Evolutionary conservation across 2,113 vertebrate genomes (phyloP), one percentile per base, ranked within the genome.

Genomic region (Trachemys scripta): DNA sequence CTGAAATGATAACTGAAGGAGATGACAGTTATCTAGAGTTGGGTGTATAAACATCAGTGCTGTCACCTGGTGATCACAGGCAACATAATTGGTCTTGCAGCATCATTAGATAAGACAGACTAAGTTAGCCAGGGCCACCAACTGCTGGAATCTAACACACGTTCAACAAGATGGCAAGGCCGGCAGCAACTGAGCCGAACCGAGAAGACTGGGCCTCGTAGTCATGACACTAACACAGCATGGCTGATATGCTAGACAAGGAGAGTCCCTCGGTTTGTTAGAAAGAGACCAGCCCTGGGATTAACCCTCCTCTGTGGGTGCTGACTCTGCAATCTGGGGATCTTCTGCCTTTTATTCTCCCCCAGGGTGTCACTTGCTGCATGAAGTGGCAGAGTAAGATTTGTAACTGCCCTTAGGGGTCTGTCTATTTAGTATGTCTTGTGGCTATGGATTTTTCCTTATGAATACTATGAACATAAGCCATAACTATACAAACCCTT

Each of bases 381-480:
- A 81, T 90, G 86, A 94, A 93, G 85, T 25, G 53, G 78, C 92
- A 93, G 76, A n/a, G 72, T 19, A 92, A 96, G 93, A 95, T 94
- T 94, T 96, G 93, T 90, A 94, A 88, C 82, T 82, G 82, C 90
- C 95, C 51, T 92, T 90, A 94, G 49, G 42, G 31, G 80, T 97
- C 82, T 92, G 95, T 94, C 95, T 97, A 96, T 94, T 96, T 97
- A 97, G 94, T 88, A 83, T 94, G 88, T 94, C 94, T 97, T 96
- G 92, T 84, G 90, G 91, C 84, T 88, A 92, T 12, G 50, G 82
- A 91, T 83, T 54, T 85, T 69, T 90, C 91, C 90, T 97, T 93
- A 85, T 94, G 91, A 97, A 95, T 92, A 95, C 95, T 94, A 93
- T 90, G 92, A 96, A 95, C 90, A 90, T 62, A 89, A 94, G 79